Percentiles rank a stretch among this genome's conserved stretches.
Evolutionary conservation across 2,888 invertebrate species (phyloP).

Genomic region (Cryptus viduatorius): DNA sequence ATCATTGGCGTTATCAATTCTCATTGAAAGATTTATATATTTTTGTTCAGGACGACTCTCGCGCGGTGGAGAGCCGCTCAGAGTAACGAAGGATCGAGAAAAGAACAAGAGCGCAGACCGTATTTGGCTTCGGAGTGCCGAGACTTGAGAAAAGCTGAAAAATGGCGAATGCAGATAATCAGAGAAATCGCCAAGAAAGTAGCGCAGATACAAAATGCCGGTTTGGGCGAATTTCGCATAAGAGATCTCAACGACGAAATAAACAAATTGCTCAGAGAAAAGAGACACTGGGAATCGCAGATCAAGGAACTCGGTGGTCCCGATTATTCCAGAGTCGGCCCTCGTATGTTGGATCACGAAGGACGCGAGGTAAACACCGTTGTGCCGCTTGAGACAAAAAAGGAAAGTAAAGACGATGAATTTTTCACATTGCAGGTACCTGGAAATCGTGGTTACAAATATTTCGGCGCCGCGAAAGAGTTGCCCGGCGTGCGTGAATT

Average conservation of each 20-base stretch:
- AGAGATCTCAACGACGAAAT: conserved; percentile 99
- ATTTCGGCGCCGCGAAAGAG: conserved; percentile 99
- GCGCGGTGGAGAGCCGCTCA: conserved; percentile 99
- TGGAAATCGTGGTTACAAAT: conserved; percentile 99
- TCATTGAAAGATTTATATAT: conserved; percentile 19
- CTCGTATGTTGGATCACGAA: conserved; percentile 96
- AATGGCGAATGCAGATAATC: conserved; percentile 98
- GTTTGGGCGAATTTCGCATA: conserved; percentile 99
- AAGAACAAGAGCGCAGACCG: conserved; percentile 94
- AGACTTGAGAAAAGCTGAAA: conserved; percentile 96
- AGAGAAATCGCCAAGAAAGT: conserved; percentile 99
- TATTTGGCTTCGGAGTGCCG: conserved; percentile 98
- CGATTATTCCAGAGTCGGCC: conserved; percentile 96
- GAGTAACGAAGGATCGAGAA: conserved; percentile 93
- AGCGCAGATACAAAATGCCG: conserved; percentile 99
- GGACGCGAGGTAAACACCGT: conserved; percentile 90
- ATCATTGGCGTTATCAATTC: conserved; percentile 2
- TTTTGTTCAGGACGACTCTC: conserved; percentile 93
- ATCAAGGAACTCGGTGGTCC: conserved; percentile 98
- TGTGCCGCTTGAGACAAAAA: no score
- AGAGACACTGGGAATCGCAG: conserved; percentile 99
- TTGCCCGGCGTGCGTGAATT: conserved; percentile 98
- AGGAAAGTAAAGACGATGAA: no score
- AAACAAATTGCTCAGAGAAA: conserved; percentile 97
- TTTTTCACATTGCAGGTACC: conserved; percentile 88